Percentiles rank a stretch among this genome's conserved stretches.
Evolutionary conservation across 2,888 invertebrate species (phyloP).

Genomic region (Hipparchia sbordonii): DNA sequence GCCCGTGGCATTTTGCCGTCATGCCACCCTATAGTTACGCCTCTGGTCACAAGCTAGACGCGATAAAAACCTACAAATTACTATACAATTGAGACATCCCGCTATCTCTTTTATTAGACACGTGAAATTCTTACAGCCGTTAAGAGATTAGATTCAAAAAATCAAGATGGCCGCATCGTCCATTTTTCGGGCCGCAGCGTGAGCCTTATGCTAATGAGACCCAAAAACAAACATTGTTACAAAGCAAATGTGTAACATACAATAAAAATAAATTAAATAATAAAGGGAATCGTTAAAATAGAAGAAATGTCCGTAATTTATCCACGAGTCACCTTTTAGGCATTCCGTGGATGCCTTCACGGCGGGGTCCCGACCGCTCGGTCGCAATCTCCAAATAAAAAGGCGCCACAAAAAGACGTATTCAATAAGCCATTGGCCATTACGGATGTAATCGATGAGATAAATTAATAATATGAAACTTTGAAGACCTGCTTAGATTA

Average conservation of each 20-base stretch:
- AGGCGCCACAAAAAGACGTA: constrained; percentile 82
- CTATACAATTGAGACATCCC: constrained; percentile 78
- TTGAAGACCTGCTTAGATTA: constrained; percentile 53
- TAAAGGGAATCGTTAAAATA: constrained; percentile 82
- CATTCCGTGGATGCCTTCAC: constrained; percentile 80
- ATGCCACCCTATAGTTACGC: no score
- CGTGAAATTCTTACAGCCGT: constrained; percentile 65
- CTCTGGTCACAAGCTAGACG: constrained; percentile 71
- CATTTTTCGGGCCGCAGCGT: constrained; percentile 70
- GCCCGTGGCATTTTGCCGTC: no score
- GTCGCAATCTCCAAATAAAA: constrained; percentile 78
- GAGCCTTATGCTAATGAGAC: constrained; percentile 79
- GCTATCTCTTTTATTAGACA: constrained; percentile 75
- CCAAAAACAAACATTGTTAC: constrained; percentile 82
- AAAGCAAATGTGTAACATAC: constrained; percentile 82
- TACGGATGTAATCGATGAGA: constrained; percentile 80
- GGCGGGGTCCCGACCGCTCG: constrained; percentile 75
- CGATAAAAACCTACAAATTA: constrained; percentile 77
- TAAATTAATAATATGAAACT: constrained; percentile 79
- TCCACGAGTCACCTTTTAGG: constrained; percentile 82
- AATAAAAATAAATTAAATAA: constrained; percentile 83
- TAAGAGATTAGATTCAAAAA: constrained; percentile 66
- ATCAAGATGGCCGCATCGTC: constrained; percentile 66
- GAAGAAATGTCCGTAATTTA: constrained; percentile 82
- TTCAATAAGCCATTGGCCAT: constrained; percentile 80